A percentile compares a stretch with the other conserved stretches of the same genome.
Evolutionary conservation across 1,140 invertebrate species (phyloP).

Genomic region (Pogonus chalceus): DNA sequence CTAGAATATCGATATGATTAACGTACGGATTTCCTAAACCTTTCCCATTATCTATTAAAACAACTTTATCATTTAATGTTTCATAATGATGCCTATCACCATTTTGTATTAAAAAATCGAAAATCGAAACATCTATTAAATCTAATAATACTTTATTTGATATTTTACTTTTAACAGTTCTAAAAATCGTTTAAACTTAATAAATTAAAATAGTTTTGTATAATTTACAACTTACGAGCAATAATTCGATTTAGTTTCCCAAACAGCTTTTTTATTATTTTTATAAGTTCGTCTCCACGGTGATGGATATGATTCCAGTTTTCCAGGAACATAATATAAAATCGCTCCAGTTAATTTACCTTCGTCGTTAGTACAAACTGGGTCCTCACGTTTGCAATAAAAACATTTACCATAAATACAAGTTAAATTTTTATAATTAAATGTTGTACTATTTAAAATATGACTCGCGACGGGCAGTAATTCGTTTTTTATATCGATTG

Average conservation of each 20-base stretch:
- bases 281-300: conserved; percentile 87
- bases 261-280: conserved; percentile 58
- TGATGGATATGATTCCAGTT: conserved; percentile 58
- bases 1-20: conserved; percentile 78
- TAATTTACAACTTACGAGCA: conserved; percentile 53
- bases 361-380: conserved; percentile 64
- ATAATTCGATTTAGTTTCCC: conserved; percentile 70
- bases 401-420: conserved; percentile 87
- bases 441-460: conserved; percentile 50
- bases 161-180: conserved; percentile 41
- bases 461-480: conserved; percentile 58
- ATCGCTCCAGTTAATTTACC: conserved; percentile 70
- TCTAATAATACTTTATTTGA: conserved; percentile 61
- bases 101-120: conserved; percentile 92
- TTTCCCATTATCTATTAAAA: conserved; percentile 91
- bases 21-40: conserved; percentile 76
- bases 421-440: conserved; percentile 39
- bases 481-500: conserved; percentile 63
- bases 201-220: conserved; percentile 9
- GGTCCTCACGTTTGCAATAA: conserved; percentile 73
- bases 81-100: conserved; percentile 91
- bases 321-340: conserved; percentile 68
- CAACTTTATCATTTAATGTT: conserved; percentile 60
- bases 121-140: conserved; percentile 76
- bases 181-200: conserved; percentile 28